A percentile compares a stretch with the other conserved stretches of the same genome.
Conservation (phyloP, 2,113 vertebrate species). For the Thalassarche chlororhynchos region DNA sequence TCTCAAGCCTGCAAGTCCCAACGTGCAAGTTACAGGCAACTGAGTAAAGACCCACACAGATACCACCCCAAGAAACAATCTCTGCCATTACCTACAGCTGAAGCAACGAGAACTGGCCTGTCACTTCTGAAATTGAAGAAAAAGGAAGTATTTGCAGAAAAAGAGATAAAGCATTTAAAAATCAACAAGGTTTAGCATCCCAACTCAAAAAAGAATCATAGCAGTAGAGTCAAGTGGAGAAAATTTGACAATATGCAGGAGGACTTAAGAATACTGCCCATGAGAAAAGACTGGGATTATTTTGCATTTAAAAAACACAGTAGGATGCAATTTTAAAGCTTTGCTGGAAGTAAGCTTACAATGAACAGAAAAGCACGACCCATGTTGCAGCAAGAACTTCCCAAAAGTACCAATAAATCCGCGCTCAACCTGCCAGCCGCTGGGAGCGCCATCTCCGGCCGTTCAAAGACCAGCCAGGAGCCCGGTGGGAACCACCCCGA, state of each 20-base stretch:
- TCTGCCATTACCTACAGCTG: not conserved
- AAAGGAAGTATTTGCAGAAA: not conserved
- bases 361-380: not conserved
- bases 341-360: not conserved
- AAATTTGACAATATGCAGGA: accelerated
- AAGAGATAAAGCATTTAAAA: not conserved
- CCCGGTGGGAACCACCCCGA: not conserved
- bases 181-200: not conserved
- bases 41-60: not conserved
- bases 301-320: accelerated
- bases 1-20: not conserved
- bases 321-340: not conserved
- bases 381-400: not conserved
- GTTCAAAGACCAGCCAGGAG: not conserved
- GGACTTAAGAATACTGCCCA: not conserved
- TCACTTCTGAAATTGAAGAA: not conserved
- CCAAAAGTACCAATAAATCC: not conserved
- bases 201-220: not conserved
- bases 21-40: not conserved
- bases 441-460: not conserved
- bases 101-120: not conserved
- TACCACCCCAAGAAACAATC: not conserved
- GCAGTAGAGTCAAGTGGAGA: not conserved
- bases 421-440: not conserved
- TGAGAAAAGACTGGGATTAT: not conserved